These are phyloP conservation scores for Hypomecis punctinalis DNA, from an alignment of 2,888 invertebrate genomes.

Conservation along the genomic window DNA sequence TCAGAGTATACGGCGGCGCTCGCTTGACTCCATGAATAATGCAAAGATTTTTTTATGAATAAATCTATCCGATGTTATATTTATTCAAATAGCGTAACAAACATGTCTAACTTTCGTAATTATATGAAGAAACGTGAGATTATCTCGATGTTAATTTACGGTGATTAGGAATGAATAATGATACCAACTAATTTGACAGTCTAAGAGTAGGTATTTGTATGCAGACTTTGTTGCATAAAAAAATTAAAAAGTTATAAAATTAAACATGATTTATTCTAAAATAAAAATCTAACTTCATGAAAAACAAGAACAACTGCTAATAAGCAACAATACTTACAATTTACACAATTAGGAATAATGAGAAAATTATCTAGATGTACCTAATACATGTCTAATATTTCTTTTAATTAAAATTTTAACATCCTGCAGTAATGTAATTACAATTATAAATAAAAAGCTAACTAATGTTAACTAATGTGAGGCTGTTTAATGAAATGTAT, in stretches of 20 bases:
- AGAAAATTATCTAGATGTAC: too few species aligned
- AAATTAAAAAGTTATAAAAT: too few species aligned
- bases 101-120: constrained; percentile 37
- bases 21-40: constrained; percentile 34
- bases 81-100: constrained; percentile 36
- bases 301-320: too few species aligned
- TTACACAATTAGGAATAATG: too few species aligned
- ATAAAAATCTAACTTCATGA: too few species aligned
- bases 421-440: not conserved
- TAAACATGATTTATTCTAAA: too few species aligned
- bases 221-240: not conserved
- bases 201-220: not conserved
- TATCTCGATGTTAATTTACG: constrained; percentile 27
- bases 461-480: not conserved
- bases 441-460: not conserved
- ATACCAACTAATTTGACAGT: constrained; percentile 1
- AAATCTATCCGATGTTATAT: constrained; percentile 27
- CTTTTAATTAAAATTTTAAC: not conserved
- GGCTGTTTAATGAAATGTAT: not conserved
- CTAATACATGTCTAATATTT: too few species aligned
- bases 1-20: constrained; percentile 6
- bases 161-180: constrained; percentile 13
- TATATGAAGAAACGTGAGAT: constrained; percentile 30
- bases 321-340: too few species aligned
- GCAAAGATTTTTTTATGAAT: constrained; percentile 30